Conservation (phyloP, 1,140 invertebrate species). For the Araneus ventricosus region DNA sequence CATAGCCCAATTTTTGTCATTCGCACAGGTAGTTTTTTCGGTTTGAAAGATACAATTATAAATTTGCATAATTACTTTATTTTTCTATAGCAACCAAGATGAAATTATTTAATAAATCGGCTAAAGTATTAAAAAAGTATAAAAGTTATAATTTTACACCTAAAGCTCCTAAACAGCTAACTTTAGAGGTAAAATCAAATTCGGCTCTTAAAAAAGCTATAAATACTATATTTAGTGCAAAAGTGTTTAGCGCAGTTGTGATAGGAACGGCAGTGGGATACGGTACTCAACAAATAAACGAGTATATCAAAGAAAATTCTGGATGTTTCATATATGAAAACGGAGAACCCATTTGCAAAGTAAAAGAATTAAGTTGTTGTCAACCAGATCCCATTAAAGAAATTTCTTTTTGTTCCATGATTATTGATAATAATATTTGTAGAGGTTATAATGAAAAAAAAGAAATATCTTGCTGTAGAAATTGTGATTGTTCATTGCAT, state of each 20-base stretch:
- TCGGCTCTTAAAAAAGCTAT: neutral
- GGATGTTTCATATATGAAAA: constrained; percentile 27
- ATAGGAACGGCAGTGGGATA: neutral
- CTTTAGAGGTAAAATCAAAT: too few relatives aligned
- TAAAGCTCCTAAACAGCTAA: too few relatives aligned
- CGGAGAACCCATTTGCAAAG: neutral
- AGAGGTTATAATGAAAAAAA: neutral
- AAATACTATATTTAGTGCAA: constrained; percentile 10
- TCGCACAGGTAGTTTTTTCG: too few relatives aligned
- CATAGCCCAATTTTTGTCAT: neutral
- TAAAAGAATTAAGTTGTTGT: constrained; percentile 36
- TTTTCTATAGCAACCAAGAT: neutral
- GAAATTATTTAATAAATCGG: neutral
- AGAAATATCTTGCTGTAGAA: neutral
- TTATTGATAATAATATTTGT: neutral
- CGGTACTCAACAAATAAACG: neutral
- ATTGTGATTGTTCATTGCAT: neutral
- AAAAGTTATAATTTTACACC: neutral
- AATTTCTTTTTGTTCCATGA: neutral
- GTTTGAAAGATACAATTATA: too few relatives aligned
- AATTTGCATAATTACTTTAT: neutral
- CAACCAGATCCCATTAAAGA: neutral
- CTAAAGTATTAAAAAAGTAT: neutral
- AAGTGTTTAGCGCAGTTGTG: neutral
- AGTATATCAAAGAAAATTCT: constrained; percentile 46